Base-by-base conservation (phyloP, 2,888 invertebrate genomes). In the Metopia argyrocephala region DNA sequence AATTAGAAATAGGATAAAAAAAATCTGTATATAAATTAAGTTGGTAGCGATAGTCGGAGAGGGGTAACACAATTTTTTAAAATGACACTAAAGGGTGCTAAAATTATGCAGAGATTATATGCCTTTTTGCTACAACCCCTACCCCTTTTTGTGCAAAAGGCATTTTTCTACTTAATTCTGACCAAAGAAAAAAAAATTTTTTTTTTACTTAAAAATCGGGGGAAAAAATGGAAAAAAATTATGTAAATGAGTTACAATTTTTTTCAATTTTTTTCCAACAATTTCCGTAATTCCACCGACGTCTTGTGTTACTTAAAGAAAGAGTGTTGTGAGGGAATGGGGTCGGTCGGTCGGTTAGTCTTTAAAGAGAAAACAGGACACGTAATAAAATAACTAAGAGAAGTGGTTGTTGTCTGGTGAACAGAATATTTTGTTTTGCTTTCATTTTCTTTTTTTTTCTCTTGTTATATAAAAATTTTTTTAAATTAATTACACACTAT, bases 401-500 rank as follows among this genome's bases (percentile, higher is more conserved):
- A 76, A 76, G 76, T 69, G 68, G 68, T 68, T 71, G 62, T 62
- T 76, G 78, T 78, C 78, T 78, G 71, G 66, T 66, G 71, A 38
- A 57, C 57, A 65, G 23, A 69, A 62, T 48, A 68, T 68, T 68
- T 69, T 38, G 54, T 76, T 54, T 28, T 15, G 38, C 45, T 74
- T 64, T 64, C 54, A 54, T 52, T 71, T 52, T 4, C 4, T 45
- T 31, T 48, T 65, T 57, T 15, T 28, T n/a, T 64, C 15, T 1
- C 7, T 56, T 18, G 56, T 18, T 56, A n/a, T 25, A 50, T 73
- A 75, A 21, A 54, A 62, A 65, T 59, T 69, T 81, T 78, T 81
- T 81, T 62, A 74, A 81, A 81, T 81, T 81, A 81, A 81, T 81
- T 81, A 81, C 78, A 81, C 70, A 81, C 81, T 78, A 66, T 74